Conservation (phyloP, 2,797 vertebrate species). For the Epinephelus awoara region DNA sequence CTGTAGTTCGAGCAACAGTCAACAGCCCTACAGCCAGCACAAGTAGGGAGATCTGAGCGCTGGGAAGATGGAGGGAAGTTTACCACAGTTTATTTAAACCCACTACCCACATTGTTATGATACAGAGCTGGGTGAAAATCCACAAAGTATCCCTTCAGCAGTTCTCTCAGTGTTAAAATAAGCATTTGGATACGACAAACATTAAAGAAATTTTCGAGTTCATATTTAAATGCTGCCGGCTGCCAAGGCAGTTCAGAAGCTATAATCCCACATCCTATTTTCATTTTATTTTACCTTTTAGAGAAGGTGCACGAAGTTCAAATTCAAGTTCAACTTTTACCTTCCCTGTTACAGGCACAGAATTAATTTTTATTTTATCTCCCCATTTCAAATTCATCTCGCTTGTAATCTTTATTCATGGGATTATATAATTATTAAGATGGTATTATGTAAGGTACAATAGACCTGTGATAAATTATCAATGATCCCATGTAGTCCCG, state of each 20-base stretch:
- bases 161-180: slow-evolving; percentile 3
- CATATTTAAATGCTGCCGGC: slow-evolving; percentile 17
- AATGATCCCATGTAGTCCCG: slow-evolving; percentile 50
- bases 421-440: slow-evolving; percentile 57
- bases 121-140: too few relatives aligned
- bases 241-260: slow-evolving; percentile 23
- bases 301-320: slow-evolving; percentile 36
- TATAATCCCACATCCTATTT: slow-evolving; percentile 34
- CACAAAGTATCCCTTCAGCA: neutral
- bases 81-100: too few relatives aligned
- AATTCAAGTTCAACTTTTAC: slow-evolving; percentile 40
- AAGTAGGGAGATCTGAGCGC: too few relatives aligned
- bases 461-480: slow-evolving; percentile 55
- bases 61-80: too few relatives aligned
- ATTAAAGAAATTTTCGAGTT: neutral
- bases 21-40: too few relatives aligned
- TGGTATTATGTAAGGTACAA: slow-evolving; percentile 49
- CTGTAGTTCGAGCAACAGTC: too few relatives aligned
- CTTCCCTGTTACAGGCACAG: slow-evolving; percentile 20
- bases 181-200: neutral
- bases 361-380: slow-evolving; percentile 36
- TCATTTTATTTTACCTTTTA: slow-evolving; percentile 30
- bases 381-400: slow-evolving; percentile 29
- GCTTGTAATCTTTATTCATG: slow-evolving; percentile 60
- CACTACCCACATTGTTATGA: too few relatives aligned